phyloP scores from a whole-genome alignment of 2,888 invertebrate species.

The Sicus ferrugineus region DNA sequence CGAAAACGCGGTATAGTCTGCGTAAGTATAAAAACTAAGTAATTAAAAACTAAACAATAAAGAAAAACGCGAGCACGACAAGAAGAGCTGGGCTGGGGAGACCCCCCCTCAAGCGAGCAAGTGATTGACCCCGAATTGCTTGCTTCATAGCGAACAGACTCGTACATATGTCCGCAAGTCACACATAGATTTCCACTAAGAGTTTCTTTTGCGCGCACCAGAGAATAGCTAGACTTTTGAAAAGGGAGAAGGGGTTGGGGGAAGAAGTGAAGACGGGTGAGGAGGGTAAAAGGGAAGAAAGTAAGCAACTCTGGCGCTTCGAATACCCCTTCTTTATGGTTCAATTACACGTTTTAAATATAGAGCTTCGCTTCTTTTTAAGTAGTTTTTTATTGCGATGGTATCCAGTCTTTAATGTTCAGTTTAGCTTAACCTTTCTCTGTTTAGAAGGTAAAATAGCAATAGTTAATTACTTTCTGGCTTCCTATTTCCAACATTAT shows the following conservation, averaged over 20 bases:
- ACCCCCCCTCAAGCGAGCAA: neutral
- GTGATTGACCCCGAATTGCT: constrained; percentile 28
- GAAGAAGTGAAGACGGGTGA: neutral
- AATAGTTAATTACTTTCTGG: too few species aligned
- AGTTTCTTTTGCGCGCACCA: too few species aligned
- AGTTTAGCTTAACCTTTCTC: too few species aligned
- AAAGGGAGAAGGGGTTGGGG: neutral
- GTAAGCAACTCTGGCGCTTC: neutral
- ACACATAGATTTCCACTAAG: neutral
- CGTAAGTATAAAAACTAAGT: neutral
- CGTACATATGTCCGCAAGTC: neutral
- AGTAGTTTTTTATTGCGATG: constrained; percentile 6
- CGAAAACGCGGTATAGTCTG: neutral
- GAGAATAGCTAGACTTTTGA: too few species aligned
- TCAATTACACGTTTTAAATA: constrained; percentile 34
- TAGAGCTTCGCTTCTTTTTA: constrained; percentile 8
- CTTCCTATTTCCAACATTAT: too few species aligned
- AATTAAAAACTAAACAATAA: constrained; percentile 15
- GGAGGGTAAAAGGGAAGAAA: neutral
- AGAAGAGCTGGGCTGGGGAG: neutral
- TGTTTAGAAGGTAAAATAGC: too few species aligned
- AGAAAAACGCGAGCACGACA: neutral
- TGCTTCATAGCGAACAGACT: too few species aligned
- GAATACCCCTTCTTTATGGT: constrained; percentile 34
- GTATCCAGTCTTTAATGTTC: too few species aligned